These are phyloP conservation scores for Monopterus albus DNA, from an alignment of 2,113 vertebrate genomes.

Conservation along the genomic window DNA sequence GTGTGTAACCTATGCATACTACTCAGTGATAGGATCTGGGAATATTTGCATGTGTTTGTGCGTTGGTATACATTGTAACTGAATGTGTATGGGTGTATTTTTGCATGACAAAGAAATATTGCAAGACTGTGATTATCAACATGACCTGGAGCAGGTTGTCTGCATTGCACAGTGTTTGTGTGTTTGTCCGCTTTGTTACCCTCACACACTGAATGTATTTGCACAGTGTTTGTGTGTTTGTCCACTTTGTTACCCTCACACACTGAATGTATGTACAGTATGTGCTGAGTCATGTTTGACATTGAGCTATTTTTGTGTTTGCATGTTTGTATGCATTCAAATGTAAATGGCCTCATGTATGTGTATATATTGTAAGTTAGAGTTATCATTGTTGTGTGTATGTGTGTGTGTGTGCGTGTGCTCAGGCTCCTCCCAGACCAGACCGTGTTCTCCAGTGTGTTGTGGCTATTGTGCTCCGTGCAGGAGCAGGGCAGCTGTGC, in stretches of 20 bases:
- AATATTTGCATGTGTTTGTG: background rate
- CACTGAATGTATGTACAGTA: background rate
- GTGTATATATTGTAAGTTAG: background rate
- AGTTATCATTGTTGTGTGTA: background rate
- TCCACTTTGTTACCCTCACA: slow-evolving; percentile 1
- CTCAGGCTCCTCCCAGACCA: slow-evolving; percentile 89
- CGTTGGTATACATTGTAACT: background rate
- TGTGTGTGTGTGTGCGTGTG: slow-evolving; percentile 17
- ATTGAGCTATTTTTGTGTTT: slow-evolving; percentile 1
- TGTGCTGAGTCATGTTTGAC: slow-evolving; percentile 22
- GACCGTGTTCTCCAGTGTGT: slow-evolving; percentile 85
- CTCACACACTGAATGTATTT: background rate
- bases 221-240: slow-evolving; percentile 25
- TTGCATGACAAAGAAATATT: background rate
- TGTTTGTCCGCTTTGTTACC: slow-evolving; percentile 18
- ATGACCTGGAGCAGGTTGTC: slow-evolving; percentile 1
- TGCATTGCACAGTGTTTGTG: slow-evolving; percentile 17
- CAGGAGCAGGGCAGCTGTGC: slow-evolving; percentile 80
- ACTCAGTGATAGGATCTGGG: background rate
- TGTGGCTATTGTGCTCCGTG: slow-evolving; percentile 83
- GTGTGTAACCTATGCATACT: background rate
- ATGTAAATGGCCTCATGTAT: slow-evolving; percentile 3
- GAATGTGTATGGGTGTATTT: slow-evolving; percentile 10
- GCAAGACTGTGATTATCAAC: slow-evolving; percentile 15
- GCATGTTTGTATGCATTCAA: slow-evolving; percentile 1